Percentiles rank a stretch among this genome's conserved stretches.
Evolutionary conservation across 2,888 invertebrate species (phyloP).

Genomic region (Rhynchonema sp.): DNA sequence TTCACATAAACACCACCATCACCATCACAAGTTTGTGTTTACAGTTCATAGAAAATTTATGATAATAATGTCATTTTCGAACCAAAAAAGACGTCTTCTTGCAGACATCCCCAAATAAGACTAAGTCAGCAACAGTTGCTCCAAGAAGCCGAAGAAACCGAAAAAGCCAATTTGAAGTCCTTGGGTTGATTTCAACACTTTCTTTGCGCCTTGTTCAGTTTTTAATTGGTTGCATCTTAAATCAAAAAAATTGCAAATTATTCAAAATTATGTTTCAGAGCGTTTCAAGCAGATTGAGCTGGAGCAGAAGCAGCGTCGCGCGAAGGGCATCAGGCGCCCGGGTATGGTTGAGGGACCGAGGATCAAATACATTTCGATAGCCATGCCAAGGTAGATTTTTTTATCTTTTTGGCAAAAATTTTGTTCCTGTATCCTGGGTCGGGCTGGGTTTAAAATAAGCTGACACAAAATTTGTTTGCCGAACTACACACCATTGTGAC

Average conservation of each 20-base stretch:
- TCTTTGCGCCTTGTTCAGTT: neutral
- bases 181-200: constrained; percentile 44
- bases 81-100: constrained; percentile 18
- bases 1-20: too few relatives aligned
- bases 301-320: constrained; percentile 15
- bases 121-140: constrained; percentile 76
- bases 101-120: constrained; percentile 28
- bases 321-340: constrained; percentile 8
- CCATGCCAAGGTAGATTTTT: too few relatives aligned
- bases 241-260: neutral
- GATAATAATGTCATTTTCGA: constrained; percentile 8
- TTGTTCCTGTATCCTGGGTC: too few relatives aligned
- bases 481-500: too few relatives aligned
- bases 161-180: constrained; percentile 71
- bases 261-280: neutral
- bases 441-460: too few relatives aligned
- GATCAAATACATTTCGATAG: neutral
- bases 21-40: too few relatives aligned
- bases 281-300: constrained; percentile 18
- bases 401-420: too few relatives aligned
- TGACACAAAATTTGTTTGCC: too few relatives aligned
- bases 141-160: constrained; percentile 79
- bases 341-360: neutral
- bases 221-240: too few relatives aligned
- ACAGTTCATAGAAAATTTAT: too few relatives aligned